Evolutionary conservation across 2,888 invertebrate species (phyloP), one percentile per base, ranked within the genome.

Genomic region (Laspeyria flexula): DNA sequence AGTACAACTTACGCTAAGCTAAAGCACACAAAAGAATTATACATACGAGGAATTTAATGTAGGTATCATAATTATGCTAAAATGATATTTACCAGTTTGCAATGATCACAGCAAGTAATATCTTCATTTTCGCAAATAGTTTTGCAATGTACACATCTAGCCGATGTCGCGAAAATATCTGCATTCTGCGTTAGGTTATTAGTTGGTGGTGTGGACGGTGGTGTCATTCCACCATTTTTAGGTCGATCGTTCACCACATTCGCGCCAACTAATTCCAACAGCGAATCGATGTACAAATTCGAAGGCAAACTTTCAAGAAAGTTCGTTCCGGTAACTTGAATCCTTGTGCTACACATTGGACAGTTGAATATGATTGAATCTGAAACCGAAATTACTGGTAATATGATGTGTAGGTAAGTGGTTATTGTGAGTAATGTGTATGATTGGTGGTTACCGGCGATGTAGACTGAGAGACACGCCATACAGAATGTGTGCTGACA

Each of bases 401-500:
- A 7, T 6, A 33, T 16, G 10, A 29, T 13, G 30, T 0, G 7
- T 7, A 12, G 31, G 18, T 21, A 21, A 13, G 23, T 47, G 40
- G 23, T 42, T 23, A 42, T 53, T 50, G 25, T 7, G 37, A 56
- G 48, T 46, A 38, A 45, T 5, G 11, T 47, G 30, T 35, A 33
- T 34, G 18, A 44, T 34, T 42, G 46, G 21, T 42, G 35, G 13
- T 44, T 56, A 71, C 93, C 88, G 50, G 79, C 81, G 31, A 88
- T 79, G 63, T 93, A 92, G 37, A 88, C 89, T 55, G 92, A 88
- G 21, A 95, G 81, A 64, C 95, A 95, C 1, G 88, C 81, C 48
- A 92, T 79, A 56, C 95, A 95, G 77, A 95, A 95, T 0, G 95
- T 95, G 71, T 95, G 95, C 65, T 95, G 95, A 66, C 95, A 95